Base-by-base conservation (phyloP, 1,140 invertebrate genomes). In the Solenopsis fugax region DNA sequence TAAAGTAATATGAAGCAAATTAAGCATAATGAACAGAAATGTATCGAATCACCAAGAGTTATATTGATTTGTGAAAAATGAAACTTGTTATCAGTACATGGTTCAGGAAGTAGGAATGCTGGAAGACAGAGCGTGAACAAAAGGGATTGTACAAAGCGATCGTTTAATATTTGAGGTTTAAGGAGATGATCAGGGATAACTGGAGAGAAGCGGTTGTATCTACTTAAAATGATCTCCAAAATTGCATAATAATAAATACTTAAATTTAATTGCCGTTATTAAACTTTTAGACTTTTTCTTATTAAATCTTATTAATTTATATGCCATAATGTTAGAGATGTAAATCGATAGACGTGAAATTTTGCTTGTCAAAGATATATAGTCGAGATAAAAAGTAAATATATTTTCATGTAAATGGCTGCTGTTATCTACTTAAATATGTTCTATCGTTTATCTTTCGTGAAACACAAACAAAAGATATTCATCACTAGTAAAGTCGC, bases 381-480 rank as follows among this genome's bases (percentile, higher is more conserved):
- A 58, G 52, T 65, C 13, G 5, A 50, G 3, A 18, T 67, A 37
- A 67, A 77, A 52, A 37, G 45, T 37, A 80, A 64, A 65, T 77
- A 50, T 21, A 62, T 62, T 65, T 77, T 34, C 45, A 48, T 52
- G 12, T 80, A 50, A 80, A 41, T 52, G 12, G 13, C 29, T 50
- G 45, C 34, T 58, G 54, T 76, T 58, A 67, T 10, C 48, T 80
- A 16, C 10, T 67, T 50, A 67, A 67, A 52, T 67, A 71, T 45
- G 24, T n/a, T 6, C 50, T 75, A 41, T 4, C 34, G 52, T 41
- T 76, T 76, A 60, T 78, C 24, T 65, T 64, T 78, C 18, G 7
- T 56, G 21, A 41, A 56, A 81, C 34, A 56, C 52, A 54, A 81
- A 54, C 50, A 58, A 81, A 71, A 54, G 34, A 71, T 81, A 81